Conservation (phyloP, 2,797 vertebrate species). For the Monodelphis domestica region DNA sequence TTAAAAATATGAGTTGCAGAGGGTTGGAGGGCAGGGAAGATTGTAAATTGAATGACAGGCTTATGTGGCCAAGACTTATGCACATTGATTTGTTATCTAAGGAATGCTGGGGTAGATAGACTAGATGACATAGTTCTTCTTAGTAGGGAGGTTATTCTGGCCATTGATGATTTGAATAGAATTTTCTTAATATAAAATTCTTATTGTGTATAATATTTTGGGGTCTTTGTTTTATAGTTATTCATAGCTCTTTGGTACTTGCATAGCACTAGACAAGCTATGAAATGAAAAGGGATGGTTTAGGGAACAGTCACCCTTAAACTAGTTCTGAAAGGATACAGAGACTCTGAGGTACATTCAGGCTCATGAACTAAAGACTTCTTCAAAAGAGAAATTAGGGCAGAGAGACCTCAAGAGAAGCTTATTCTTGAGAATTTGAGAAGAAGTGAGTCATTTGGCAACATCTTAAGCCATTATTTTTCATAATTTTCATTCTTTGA, state of each 20-base stretch:
- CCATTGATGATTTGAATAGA: neutral
- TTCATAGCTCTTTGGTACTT: neutral
- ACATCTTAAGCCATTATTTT: neutral
- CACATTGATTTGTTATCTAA: too few relatives aligned
- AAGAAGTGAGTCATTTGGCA: neutral
- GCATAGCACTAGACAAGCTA: neutral
- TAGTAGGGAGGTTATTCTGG: neutral
- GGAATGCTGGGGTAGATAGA: neutral
- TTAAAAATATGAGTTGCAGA: neutral
- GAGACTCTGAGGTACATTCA: neutral
- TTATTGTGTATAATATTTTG: neutral
- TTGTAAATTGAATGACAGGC: neutral
- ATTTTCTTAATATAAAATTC: neutral
- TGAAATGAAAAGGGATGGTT: neutral
- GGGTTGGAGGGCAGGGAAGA: too few relatives aligned
- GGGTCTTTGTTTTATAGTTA: neutral
- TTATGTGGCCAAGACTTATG: neutral
- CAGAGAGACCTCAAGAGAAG: neutral
- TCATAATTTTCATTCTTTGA: neutral
- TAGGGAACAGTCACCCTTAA: neutral
- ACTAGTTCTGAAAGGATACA: neutral
- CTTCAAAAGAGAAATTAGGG: neutral
- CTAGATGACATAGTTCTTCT: neutral
- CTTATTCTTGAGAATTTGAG: neutral
- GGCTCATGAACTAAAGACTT: neutral